A percentile compares a stretch with the other conserved stretches of the same genome.
These are phyloP conservation scores for Eupeodes luniger DNA, from an alignment of 2,888 invertebrate species.

Conservation along the genomic window DNA sequence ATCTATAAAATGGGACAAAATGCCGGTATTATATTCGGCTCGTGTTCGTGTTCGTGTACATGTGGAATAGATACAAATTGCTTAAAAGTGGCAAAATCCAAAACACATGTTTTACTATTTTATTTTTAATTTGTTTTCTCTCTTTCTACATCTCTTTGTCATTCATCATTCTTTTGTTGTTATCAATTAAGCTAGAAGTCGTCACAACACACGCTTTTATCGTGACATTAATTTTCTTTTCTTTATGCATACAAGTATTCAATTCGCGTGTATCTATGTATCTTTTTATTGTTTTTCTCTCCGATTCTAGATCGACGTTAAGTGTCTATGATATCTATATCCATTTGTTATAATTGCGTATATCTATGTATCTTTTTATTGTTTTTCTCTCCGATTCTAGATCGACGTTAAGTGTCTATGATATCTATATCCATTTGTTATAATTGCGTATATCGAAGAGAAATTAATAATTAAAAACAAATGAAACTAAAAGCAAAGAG, in stretches of 20 bases:
- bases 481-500: not conserved
- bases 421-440: conserved; percentile 45
- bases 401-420: conserved; percentile 40
- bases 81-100: conserved; percentile 12
- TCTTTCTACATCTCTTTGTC: not conserved
- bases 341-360: conserved; percentile 46
- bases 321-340: conserved; percentile 31
- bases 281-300: not conserved
- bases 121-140: conserved; percentile 16
- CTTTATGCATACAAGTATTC: not conserved
- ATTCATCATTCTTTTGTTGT: conserved; percentile 42
- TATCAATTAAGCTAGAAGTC: conserved; percentile 52
- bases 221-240: conserved; percentile 16
- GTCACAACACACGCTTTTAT: conserved; percentile 27
- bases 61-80: conserved; percentile 38
- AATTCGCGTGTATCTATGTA: conserved; percentile 1
- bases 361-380: not conserved
- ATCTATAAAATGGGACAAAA: not conserved
- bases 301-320: conserved; percentile 42
- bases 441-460: conserved; percentile 11
- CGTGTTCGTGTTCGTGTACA: not conserved
- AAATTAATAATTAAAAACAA: conserved; percentile 13
- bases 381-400: conserved; percentile 12
- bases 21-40: not conserved
- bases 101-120: conserved; percentile 22